Percentiles rank a stretch among this genome's conserved stretches.
Evolutionary conservation across 2,113 vertebrate genomes (phyloP).

Genomic region (Labrus mixtus): DNA sequence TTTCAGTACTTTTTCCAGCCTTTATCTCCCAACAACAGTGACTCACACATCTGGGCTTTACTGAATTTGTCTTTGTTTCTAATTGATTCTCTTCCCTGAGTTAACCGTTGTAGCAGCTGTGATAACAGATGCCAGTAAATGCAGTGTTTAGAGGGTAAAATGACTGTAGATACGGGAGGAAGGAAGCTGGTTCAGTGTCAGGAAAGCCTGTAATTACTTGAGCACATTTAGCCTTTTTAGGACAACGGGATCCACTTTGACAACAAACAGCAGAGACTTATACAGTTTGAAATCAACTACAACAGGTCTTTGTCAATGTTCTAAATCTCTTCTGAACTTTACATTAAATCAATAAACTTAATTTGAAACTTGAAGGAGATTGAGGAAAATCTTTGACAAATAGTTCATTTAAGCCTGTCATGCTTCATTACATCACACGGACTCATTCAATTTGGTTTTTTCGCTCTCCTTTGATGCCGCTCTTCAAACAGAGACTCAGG

Average conservation of each 20-base stretch:
- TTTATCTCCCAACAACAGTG: background rate
- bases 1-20: background rate
- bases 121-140: slow-evolving; percentile 12
- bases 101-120: background rate
- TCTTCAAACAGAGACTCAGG: background rate
- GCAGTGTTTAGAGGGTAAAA: background rate
- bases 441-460: background rate
- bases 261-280: background rate
- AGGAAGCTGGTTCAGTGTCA: slow-evolving; percentile 39
- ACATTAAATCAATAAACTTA: background rate
- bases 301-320: background rate
- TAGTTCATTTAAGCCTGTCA: background rate
- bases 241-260: background rate
- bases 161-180: slow-evolving; percentile 30
- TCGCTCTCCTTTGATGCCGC: background rate
- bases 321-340: background rate
- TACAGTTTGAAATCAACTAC: background rate
- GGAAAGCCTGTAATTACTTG: slow-evolving; percentile 49
- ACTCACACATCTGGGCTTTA: background rate
- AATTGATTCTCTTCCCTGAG: background rate
- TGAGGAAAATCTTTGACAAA: background rate
- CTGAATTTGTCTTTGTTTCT: background rate
- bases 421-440: background rate
- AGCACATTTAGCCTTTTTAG: background rate
- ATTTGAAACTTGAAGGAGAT: background rate